Evolutionary conservation across 1,140 invertebrate genomes (phyloP).

Genomic region (Dinoponera quadriceps): DNA sequence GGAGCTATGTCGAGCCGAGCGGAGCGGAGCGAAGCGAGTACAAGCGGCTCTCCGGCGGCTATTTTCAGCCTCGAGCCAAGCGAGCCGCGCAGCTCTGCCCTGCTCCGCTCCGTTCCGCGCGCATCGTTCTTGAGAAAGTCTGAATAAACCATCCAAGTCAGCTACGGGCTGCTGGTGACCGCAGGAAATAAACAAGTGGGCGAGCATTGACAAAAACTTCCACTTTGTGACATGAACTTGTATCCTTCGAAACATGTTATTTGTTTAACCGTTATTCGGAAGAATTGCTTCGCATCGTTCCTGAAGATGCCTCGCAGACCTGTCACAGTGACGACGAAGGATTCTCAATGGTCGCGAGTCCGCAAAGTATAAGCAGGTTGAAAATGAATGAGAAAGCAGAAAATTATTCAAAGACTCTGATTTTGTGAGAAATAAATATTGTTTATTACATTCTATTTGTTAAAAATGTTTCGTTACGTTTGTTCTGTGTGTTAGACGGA

Average conservation of each 20-base stretch:
- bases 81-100: conserved; percentile 22
- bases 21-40: conserved; percentile 60
- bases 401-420: too few species aligned
- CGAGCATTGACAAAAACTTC: neutral
- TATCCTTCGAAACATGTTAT: neutral
- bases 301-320: neutral
- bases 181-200: neutral
- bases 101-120: conserved; percentile 29
- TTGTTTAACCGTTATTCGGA: neutral
- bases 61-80: conserved; percentile 81
- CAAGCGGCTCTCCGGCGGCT: conserved; percentile 69
- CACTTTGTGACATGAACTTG: neutral
- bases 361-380: neutral
- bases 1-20: conserved; percentile 73
- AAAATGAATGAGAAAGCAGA: neutral
- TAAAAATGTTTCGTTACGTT: too few species aligned
- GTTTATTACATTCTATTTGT: too few species aligned
- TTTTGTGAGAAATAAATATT: too few species aligned
- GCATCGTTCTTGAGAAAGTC: neutral
- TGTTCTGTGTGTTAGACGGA: too few species aligned
- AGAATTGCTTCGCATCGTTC: neutral
- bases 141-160: conserved; percentile 1
- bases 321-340: neutral
- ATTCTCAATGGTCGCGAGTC: neutral
- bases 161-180: neutral